Percentiles rank a stretch among this genome's conserved stretches.
Evolutionary conservation across 2,797 vertebrate genomes (phyloP).

Genomic region (Catostomus latipinnis): DNA sequence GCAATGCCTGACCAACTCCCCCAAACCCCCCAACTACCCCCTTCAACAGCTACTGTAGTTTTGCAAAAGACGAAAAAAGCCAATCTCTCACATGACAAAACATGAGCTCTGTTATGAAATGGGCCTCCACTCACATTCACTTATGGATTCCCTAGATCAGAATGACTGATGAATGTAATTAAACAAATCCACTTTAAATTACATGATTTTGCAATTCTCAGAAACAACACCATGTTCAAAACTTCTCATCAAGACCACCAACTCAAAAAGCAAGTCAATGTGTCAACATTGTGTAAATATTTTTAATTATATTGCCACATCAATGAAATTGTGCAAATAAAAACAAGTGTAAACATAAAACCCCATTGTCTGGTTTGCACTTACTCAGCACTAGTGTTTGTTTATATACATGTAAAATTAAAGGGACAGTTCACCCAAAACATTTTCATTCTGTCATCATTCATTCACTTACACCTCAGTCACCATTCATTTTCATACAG

Average conservation of each 20-base stretch:
- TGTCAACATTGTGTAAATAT: constrained; percentile 18
- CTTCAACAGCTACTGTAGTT: constrained; percentile 50
- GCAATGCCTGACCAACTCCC: constrained; percentile 46
- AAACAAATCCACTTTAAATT: constrained; percentile 22
- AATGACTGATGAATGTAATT: constrained; percentile 15
- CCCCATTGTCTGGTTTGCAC: constrained; percentile 5
- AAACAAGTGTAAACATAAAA: constrained; percentile 35
- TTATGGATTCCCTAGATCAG: neutral
- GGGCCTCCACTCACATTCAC: neutral
- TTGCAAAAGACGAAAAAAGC: constrained; percentile 6
- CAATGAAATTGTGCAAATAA: constrained; percentile 29
- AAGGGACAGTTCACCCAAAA: neutral
- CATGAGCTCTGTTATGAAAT: neutral
- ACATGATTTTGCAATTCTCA: constrained; percentile 5
- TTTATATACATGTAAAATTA: neutral
- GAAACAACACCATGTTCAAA: constrained; percentile 29
- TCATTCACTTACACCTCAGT: too few relatives aligned
- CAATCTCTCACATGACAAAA: constrained; percentile 10
- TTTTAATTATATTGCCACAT: constrained; percentile 52
- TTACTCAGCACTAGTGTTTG: neutral
- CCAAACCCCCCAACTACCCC: constrained; percentile 10
- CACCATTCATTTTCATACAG: too few relatives aligned
- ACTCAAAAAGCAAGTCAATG: constrained; percentile 23
- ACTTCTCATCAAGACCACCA: constrained; percentile 29
- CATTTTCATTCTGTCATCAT: too few relatives aligned